Evolutionary conservation across 2,113 vertebrate genomes (phyloP).

Genomic region (Enhydra lutris): DNA sequence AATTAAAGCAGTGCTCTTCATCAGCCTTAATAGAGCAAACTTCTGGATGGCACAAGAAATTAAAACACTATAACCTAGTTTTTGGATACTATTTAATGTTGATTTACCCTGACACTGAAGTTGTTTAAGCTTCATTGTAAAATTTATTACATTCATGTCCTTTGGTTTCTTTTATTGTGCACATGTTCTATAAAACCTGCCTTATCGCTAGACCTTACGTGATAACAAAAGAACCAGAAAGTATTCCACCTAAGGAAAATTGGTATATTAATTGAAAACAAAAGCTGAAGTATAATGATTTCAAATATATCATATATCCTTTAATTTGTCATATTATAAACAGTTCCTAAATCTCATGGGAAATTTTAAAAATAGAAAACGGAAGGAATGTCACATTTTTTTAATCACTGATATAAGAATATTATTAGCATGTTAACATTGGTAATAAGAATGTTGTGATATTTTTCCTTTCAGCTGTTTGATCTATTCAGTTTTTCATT

Average conservation of each 20-base stretch:
- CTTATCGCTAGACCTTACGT: neutral
- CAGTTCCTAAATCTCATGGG: neutral
- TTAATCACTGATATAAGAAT: neutral
- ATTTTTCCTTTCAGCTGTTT: neutral
- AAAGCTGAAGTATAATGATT: neutral
- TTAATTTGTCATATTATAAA: neutral
- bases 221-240: neutral
- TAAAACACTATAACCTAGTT: neutral
- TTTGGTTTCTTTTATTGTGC: neutral
- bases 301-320: neutral
- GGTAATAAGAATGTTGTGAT: neutral
- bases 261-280: neutral
- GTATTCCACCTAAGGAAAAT: neutral
- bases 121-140: neutral
- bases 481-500: neutral
- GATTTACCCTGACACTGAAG: neutral
- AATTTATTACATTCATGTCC: neutral
- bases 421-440: neutral
- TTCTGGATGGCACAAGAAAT: neutral
- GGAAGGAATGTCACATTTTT: neutral
- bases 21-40: neutral
- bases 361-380: neutral
- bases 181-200: neutral
- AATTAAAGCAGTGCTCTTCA: neutral
- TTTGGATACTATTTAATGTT: neutral